Base-by-base conservation (phyloP, 1,140 invertebrate species). In the Notospermus geniculatus region DNA sequence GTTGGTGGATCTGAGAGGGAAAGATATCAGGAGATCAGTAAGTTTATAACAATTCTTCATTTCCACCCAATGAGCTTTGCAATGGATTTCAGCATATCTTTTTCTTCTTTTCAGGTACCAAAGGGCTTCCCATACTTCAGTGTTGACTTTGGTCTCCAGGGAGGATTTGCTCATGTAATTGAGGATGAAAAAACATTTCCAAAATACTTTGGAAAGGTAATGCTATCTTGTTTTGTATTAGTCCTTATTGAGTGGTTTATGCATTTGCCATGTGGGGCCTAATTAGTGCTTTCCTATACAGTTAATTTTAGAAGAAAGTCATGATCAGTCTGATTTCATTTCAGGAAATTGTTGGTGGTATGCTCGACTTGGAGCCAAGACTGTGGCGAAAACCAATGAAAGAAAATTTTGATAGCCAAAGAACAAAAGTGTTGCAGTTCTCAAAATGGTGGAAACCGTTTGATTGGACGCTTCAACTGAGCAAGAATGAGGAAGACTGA, bases 81-180 rank as follows among this genome's bases (percentile, higher is more conserved):
- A 36, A 7, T 36, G 5, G 5, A 7, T 36, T 7, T 36, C 4
- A 36, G 5, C 15, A 15, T 29, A 53, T 53, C 54, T 41, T 55
- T 54, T 59, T 58, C 45, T 29, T 54, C 43, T 39, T 69, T 71
- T 23, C 62, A 81, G 79, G 67, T 98, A 60, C 96, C 95, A 9
- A 96, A 95, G 83, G 93, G 92, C 4, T 86, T 98, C 57, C 89
- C 95, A 0, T 98, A 98, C 78, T 96, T 98, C 81, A 87, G 87
- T 83, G 89, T 98, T 0, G 88, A 93, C 80, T 98, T 98, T 86
- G 95, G 92, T 29, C 59, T 77, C 7, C 86, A 93, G 54, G 85
- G 86, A 43, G 96, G 96, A 2, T 98, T 91, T 83, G 95, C 93
- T 60, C 95, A 98, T 83, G 90, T 97, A 0, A 95, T 98, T 72